A percentile compares a stretch with the other conserved stretches of the same genome.
These are phyloP conservation scores for Chromis chromis DNA, from an alignment of 2,797 vertebrate genomes.

Conservation along the genomic window DNA sequence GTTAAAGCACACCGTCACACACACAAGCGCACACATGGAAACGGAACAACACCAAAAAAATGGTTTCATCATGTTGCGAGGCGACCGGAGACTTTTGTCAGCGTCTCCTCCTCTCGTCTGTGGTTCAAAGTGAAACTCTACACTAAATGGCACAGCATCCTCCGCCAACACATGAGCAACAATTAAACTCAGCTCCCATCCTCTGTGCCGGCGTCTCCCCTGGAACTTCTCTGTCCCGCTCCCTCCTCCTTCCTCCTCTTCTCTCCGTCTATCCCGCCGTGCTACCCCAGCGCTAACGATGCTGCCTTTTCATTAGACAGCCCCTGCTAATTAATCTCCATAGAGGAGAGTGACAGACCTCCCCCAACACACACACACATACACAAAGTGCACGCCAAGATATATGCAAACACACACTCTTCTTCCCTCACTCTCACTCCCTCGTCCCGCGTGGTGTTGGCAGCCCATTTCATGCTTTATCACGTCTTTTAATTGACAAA, in stretches of 20 bases:
- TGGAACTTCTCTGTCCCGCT: conserved; percentile 69
- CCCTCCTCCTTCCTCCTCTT: conserved; percentile 42
- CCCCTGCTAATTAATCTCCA: conserved; percentile 87
- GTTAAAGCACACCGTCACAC: conserved; percentile 76
- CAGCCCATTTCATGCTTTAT: conserved; percentile 91
- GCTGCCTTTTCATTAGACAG: conserved; percentile 87
- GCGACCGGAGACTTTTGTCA: conserved; percentile 20
- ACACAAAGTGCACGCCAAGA: conserved; percentile 67
- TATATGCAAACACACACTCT: conserved; percentile 81
- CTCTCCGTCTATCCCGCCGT: conserved; percentile 65
- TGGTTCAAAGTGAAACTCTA: conserved; percentile 40
- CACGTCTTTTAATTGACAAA: conserved; percentile 91
- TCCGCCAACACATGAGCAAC: conserved; percentile 45
- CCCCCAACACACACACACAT: conserved; percentile 70
- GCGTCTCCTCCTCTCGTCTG: conserved; percentile 29
- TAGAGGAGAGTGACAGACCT: conserved; percentile 86
- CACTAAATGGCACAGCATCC: conserved; percentile 30
- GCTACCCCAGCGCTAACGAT: conserved; percentile 79
- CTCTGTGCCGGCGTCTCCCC: conserved; percentile 66
- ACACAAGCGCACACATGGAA: conserved; percentile 33
- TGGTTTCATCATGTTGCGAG: conserved; percentile 34
- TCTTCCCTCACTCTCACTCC: conserved; percentile 70
- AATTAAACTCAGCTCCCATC: conserved; percentile 67
- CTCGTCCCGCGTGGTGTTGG: conserved; percentile 83
- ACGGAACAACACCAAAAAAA: conserved; percentile 16